Evolutionary conservation across 1,140 invertebrate genomes (phyloP).

Genomic region (Cydia fagiglandana): DNA sequence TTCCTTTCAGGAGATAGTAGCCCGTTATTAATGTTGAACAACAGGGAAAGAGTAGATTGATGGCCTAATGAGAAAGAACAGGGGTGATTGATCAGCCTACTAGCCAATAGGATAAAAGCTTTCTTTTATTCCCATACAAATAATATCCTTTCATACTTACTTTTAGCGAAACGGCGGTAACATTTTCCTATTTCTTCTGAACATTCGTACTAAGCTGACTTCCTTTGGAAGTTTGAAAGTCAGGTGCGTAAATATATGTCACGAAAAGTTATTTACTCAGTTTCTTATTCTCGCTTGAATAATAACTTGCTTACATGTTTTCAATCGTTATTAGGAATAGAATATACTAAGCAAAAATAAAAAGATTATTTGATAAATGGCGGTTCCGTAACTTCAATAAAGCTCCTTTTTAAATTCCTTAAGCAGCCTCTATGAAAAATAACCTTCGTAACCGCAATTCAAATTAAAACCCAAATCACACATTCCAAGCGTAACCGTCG

Average conservation of each 20-base stretch:
- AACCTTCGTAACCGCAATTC: slow-evolving; percentile 47
- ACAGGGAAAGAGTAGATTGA: slow-evolving; percentile 69
- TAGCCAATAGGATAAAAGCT: slow-evolving; percentile 26
- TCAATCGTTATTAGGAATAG: neutral
- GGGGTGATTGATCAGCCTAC: slow-evolving; percentile 5
- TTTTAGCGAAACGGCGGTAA: slow-evolving; percentile 8
- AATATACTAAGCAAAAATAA: neutral
- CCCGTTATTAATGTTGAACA: slow-evolving; percentile 74
- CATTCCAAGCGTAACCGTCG: slow-evolving; percentile 69
- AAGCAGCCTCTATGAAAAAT: slow-evolving; percentile 28
- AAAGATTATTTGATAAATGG: slow-evolving; percentile 7
- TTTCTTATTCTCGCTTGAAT: neutral
- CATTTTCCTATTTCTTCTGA: slow-evolving; percentile 19
- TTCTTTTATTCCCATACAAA: slow-evolving; percentile 32
- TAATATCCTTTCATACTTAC: slow-evolving; percentile 31
- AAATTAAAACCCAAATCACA: slow-evolving; percentile 78
- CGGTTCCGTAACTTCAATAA: slow-evolving; percentile 5
- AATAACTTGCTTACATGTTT: neutral
- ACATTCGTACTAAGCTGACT: slow-evolving; percentile 4
- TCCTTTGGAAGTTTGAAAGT: slow-evolving; percentile 16
- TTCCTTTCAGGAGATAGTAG: slow-evolving; percentile 68
- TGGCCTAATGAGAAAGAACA: slow-evolving; percentile 51
- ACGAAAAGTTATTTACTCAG: neutral
- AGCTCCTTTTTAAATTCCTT: slow-evolving; percentile 18
- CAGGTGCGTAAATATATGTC: slow-evolving; percentile 15